Base-by-base conservation (phyloP, 2,888 invertebrate genomes). In the Stramonita haemastoma region DNA sequence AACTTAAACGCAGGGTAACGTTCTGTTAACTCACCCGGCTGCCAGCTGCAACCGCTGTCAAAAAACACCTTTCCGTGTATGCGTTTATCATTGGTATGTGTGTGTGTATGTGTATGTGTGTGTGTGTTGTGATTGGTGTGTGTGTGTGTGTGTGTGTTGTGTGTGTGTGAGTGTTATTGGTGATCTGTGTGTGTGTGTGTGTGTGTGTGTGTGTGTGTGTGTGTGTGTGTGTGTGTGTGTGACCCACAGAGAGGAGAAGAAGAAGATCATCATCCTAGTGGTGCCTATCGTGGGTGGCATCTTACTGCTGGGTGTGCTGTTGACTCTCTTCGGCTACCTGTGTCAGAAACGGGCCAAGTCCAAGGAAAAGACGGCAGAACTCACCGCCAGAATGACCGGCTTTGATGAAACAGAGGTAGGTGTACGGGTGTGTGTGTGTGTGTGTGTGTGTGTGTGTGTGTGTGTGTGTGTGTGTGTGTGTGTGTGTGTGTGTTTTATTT, bases 281-380 rank as follows among this genome's bases (percentile, higher is more conserved):
- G 89, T 92, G 11, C 92, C 93, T 11, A 90, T 90, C 19, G 89
- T 92, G 56, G 91, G 89, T 0, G 93, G 93, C 8, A 86, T 93
- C 13, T 1, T 93, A 13, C 34, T 94, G 0, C 87, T 94, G 73
- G 92, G 92, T n/a, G 29, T 91, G 56, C 86, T 94, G 17, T 66
- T 94, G 81, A 94, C 96, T 26, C 94, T 96, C 90, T 92, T 96
- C 88, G 95, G 95, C 0, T 96, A 97, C 96, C 96, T 97, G 96
- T 98, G 97, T 96, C 97, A 98, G 90, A 97, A 98, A 95, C 97
- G 97, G 94, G 97, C 98, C 4, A 98, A 98, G 95, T 98, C 98
- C 19, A 98, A 98, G 95, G 98, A 98, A 95, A 98, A 98, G 94
- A 98, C 98, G 2, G 97, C 98, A 22, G 98, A 98, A 96, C 98